These are phyloP conservation scores for Umimayanthus chanpuru DNA, from an alignment of 92 coral and sea anemone genomes.

Conservation along the genomic window DNA sequence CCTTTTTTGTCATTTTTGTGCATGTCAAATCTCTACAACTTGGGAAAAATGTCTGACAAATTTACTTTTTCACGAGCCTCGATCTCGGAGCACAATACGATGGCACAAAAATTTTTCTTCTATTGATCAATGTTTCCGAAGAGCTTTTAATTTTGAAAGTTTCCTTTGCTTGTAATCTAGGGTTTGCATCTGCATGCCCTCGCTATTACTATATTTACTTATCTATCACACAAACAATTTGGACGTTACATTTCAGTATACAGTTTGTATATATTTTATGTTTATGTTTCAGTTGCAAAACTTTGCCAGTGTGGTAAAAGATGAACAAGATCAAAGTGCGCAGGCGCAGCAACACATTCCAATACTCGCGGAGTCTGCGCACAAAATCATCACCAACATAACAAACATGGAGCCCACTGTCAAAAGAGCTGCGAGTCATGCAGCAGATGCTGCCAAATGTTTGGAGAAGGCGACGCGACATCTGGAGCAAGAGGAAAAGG, in stretches of 20 bases:
- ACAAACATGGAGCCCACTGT: slow-evolving; percentile 25
- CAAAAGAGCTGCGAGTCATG: not conserved
- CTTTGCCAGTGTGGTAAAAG: slow-evolving; percentile 53
- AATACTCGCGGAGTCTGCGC: slow-evolving; percentile 19
- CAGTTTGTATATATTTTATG: not conserved
- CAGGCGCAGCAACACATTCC: slow-evolving; percentile 36
- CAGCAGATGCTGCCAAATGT: slow-evolving; percentile 10
- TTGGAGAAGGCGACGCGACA: slow-evolving; percentile 4
- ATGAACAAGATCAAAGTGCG: slow-evolving; percentile 55
- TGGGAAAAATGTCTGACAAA: no score
- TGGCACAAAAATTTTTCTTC: no score
- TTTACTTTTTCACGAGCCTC: not conserved
- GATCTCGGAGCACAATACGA: not conserved
- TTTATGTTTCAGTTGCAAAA: slow-evolving; percentile 40
- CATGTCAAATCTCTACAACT: not conserved
- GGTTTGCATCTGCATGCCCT: no score
- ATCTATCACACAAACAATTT: not conserved
- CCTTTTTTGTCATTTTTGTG: not conserved
- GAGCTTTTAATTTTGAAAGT: not conserved
- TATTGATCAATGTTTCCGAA: not conserved
- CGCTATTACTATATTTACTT: not conserved
- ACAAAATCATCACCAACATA: slow-evolving; percentile 55
- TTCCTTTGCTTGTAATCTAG: not conserved
- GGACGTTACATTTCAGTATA: not conserved
- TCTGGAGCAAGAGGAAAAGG: slow-evolving; percentile 5